phyloP scores from a whole-genome alignment of 2,888 invertebrate genomes.

The Phania funesta region DNA sequence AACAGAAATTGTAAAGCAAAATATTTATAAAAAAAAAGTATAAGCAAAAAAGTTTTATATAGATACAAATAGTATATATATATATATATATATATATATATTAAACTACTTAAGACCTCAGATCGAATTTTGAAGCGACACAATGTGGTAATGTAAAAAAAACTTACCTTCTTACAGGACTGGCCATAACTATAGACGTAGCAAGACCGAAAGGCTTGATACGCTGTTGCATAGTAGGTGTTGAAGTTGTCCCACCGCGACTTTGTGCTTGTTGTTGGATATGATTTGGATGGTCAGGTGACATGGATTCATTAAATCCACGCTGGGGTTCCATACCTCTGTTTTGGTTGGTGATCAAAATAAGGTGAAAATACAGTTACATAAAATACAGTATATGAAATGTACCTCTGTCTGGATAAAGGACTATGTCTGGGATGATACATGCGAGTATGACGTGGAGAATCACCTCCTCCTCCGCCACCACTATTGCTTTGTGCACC shows the following conservation, averaged over 20 bases:
- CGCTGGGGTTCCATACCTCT: slow-evolving; percentile 85
- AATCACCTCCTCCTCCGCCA: slow-evolving; percentile 79
- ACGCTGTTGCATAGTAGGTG: slow-evolving; percentile 94
- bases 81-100: neutral
- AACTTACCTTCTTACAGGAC: slow-evolving; percentile 91
- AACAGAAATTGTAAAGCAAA: slow-evolving; percentile 52
- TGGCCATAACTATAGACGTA: slow-evolving; percentile 92
- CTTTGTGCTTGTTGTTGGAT: slow-evolving; percentile 80
- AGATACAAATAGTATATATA: neutral
- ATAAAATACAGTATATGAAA: slow-evolving; percentile 25
- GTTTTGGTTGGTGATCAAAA: slow-evolving; percentile 23
- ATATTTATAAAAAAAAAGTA: slow-evolving; percentile 36
- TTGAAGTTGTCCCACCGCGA: slow-evolving; percentile 82
- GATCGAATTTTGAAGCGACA: neutral
- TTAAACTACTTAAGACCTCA: slow-evolving; percentile 6
- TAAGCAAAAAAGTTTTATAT: slow-evolving; percentile 54
- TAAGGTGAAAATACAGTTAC: slow-evolving; percentile 1
- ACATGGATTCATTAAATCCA: slow-evolving; percentile 83
- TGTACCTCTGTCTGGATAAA: slow-evolving; percentile 87
- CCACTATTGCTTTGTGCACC: slow-evolving; percentile 70
- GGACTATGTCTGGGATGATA: slow-evolving; percentile 87
- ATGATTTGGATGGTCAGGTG: slow-evolving; percentile 82
- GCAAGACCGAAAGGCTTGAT: slow-evolving; percentile 94
- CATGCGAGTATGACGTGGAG: slow-evolving; percentile 81
- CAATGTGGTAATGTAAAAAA: neutral